A percentile compares a stretch with the other conserved stretches of the same genome.
Evolutionary conservation across 2,113 vertebrate genomes (phyloP).

Genomic region (Lutjanus erythropterus): DNA sequence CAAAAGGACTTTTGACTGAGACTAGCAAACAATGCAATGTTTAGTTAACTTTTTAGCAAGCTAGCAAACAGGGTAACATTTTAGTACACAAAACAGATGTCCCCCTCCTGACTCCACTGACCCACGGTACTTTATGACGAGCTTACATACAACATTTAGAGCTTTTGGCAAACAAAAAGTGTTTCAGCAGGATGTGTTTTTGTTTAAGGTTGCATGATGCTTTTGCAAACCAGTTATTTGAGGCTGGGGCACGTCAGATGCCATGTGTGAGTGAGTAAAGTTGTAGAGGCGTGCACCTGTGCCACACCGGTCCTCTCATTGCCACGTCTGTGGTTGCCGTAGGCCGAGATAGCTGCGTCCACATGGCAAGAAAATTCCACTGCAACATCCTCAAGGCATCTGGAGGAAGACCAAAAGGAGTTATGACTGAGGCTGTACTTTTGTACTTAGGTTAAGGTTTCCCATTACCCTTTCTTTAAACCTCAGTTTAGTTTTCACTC

Average conservation of each 20-base stretch:
- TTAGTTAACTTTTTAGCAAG: no score
- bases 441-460: no score
- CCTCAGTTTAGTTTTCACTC: no score
- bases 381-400: conserved; percentile 30
- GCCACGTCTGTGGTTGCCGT: conserved; percentile 18
- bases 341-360: conserved; percentile 14
- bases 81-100: no score
- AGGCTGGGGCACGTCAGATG: conserved; percentile 61
- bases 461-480: no score
- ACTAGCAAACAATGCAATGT: no score
- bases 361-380: conserved; percentile 48
- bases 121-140: background rate
- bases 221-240: conserved; percentile 52
- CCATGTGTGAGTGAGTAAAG: conserved; percentile 59
- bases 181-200: conserved; percentile 40
- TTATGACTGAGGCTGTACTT: no score
- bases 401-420: conserved; percentile 26
- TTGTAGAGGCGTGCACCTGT: conserved; percentile 66
- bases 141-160: no score
- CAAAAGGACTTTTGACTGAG: no score
- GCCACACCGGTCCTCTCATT: conserved; percentile 28
- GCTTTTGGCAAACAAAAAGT: conserved; percentile 6
- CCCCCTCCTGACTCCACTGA: conserved; percentile 25
- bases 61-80: no score
- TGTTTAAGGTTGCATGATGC: conserved; percentile 64